A percentile compares a stretch with the other conserved stretches of the same genome.
Conservation (phyloP, 2,888 invertebrate species). For the Scotopteryx bipunctaria region DNA sequence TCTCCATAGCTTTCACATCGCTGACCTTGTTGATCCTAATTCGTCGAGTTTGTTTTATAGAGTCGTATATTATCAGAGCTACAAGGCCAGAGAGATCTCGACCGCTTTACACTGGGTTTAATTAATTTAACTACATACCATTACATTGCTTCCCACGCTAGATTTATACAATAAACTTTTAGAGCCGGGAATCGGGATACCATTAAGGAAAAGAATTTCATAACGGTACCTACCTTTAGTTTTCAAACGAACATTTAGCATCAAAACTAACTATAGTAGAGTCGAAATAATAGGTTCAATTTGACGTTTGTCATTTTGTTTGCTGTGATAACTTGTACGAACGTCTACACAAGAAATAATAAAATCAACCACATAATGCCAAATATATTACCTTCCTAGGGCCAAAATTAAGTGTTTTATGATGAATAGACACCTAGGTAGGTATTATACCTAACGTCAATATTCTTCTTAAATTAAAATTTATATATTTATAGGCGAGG, state of each 20-base stretch:
- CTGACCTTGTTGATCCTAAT: slow-evolving; percentile 53
- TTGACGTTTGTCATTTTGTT: too few species aligned
- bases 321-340: too few species aligned
- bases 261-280: too few species aligned
- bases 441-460: too few species aligned
- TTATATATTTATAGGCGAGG: too few species aligned
- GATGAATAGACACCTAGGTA: too few species aligned
- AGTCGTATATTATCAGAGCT: slow-evolving; percentile 48
- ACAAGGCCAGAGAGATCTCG: slow-evolving; percentile 48
- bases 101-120: slow-evolving; percentile 56
- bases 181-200: not conserved
- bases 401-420: too few species aligned
- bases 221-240: not conserved
- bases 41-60: slow-evolving; percentile 49
- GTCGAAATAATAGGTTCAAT: too few species aligned
- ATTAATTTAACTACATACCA: slow-evolving; percentile 67
- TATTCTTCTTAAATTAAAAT: too few species aligned
- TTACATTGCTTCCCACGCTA: slow-evolving; percentile 68
- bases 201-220: not conserved
- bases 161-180: slow-evolving; percentile 23
- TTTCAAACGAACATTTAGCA: not conserved
- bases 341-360: too few species aligned
- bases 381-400: too few species aligned
- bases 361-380: too few species aligned
- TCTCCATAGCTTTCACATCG: slow-evolving; percentile 35